Evolutionary conservation across 2,888 invertebrate species (phyloP), one percentile per base, ranked within the genome.

Genomic region (Barypeithes pellucidus): DNA sequence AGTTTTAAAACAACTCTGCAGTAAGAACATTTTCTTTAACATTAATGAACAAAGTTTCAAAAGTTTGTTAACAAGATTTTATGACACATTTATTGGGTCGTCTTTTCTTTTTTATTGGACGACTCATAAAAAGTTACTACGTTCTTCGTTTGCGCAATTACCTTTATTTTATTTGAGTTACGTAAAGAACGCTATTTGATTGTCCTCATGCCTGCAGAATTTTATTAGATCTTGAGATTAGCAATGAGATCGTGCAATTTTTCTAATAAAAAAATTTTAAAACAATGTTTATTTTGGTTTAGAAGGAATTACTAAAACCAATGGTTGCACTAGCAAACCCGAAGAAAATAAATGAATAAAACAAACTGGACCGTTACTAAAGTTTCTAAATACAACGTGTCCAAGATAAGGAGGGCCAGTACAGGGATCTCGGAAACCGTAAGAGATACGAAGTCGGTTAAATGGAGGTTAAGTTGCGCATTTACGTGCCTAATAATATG

Each of bases 61-160:
- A n/a, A 52, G 52, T 52, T 52, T 24, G 14, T 52, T 52, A 29
- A 29, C n/a, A 29, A 52, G 52, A n/a, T 14, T 52, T 52, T 52
- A 29, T 18, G 52, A 20, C 24, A 14, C 52, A 29, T n/a, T 29
- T 52, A 29, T 52, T 52, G 24, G 29, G 14, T 14, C n/a, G 52
- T 52, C 14, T 29, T 29, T 29, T 52, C 52, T 52, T 52, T n/a
- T 52, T 29, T 29, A 52, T 29, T 24, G 52, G 18, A 29, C 52
- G 29, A 14, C 29, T 14, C n/a, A 29, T 52, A 52, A 52, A 29
- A 52, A 52, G 47, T 52, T 24, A 14, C 29, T 29, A 14, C 52
- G n/a, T 29, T 0, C 14, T 24, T 52, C 24, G 14, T 50, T 50
- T 50, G n/a, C 22, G 24, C 29, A 52, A 52, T 52, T 29, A 29